Evolutionary conservation across 2,113 vertebrate species (phyloP).

Genomic region (Phyllostomus discolor): DNA sequence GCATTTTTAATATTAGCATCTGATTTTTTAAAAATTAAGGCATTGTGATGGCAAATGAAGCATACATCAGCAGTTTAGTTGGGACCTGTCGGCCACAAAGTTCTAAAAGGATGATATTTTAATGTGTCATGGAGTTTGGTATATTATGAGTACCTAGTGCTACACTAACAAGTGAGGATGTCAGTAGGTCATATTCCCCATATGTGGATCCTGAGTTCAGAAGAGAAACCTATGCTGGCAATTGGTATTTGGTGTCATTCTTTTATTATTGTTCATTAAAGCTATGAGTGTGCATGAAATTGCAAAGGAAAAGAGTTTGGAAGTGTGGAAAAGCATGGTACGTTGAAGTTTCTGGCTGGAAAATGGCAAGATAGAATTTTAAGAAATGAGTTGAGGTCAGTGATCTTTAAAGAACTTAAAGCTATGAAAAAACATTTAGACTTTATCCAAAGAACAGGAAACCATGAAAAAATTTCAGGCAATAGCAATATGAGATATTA

Average conservation of each 20-base stretch:
- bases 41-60: background rate
- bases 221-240: background rate
- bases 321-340: background rate
- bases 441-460: background rate
- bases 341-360: background rate
- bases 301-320: background rate
- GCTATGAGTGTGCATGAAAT: background rate
- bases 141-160: background rate
- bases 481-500: background rate
- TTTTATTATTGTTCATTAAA: background rate
- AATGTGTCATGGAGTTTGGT: background rate
- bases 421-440: background rate
- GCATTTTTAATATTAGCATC: background rate
- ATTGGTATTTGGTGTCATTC: background rate
- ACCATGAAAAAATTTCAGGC: background rate
- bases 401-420: background rate
- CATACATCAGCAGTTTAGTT: background rate
- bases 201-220: background rate
- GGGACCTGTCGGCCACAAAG: background rate
- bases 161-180: background rate
- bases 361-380: background rate
- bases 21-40: background rate
- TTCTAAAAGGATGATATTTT: background rate
- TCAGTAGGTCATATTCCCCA: background rate
- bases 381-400: background rate